Evolutionary conservation across 2,113 vertebrate species (phyloP).

Genomic region (Nanger granti): DNA sequence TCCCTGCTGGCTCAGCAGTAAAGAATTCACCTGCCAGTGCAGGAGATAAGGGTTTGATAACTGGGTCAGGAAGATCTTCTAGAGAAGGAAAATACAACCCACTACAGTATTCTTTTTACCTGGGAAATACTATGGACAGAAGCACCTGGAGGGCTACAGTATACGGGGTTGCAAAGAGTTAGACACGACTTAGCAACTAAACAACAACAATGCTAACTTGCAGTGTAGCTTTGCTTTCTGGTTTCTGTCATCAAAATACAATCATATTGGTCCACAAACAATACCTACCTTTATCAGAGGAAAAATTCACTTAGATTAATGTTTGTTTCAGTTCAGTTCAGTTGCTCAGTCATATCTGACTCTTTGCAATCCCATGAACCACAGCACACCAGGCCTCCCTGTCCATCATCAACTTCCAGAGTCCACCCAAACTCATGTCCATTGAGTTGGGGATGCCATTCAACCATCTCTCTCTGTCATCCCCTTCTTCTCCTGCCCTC

Average conservation of each 20-base stretch:
- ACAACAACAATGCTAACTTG: background rate
- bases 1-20: background rate
- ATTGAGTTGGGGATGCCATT: too few relatives aligned
- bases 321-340: background rate
- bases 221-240: background rate
- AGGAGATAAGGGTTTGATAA: background rate
- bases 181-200: background rate
- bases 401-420: too few relatives aligned
- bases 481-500: too few relatives aligned
- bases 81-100: background rate
- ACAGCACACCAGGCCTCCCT: too few relatives aligned
- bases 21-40: background rate
- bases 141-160: background rate
- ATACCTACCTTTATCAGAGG: background rate
- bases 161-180: background rate
- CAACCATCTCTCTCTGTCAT: too few relatives aligned
- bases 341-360: too few relatives aligned
- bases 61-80: background rate
- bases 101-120: background rate
- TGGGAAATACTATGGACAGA: background rate
- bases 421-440: too few relatives aligned
- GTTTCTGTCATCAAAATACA: background rate
- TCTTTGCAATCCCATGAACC: too few relatives aligned
- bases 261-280: background rate
- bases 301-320: background rate